Conservation (phyloP, 2,113 vertebrate genomes). For the Mustela nigripes region DNA sequence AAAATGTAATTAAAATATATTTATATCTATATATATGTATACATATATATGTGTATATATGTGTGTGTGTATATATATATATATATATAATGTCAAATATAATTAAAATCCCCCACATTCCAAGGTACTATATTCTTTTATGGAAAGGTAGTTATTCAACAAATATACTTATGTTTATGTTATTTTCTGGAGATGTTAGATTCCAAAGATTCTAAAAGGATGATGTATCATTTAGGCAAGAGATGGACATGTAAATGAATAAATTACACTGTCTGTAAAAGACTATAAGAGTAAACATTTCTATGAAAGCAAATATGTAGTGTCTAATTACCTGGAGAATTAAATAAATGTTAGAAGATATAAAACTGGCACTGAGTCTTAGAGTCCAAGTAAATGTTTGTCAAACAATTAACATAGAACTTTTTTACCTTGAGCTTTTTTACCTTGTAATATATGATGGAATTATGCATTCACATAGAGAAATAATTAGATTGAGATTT, state of each 20-base stretch:
- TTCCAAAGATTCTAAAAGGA: not conserved
- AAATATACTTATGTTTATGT: not conserved
- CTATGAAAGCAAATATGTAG: not conserved
- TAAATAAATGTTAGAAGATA: not conserved
- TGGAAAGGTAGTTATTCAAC: not conserved
- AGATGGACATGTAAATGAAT: not conserved
- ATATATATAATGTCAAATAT: not conserved
- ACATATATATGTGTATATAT: too few relatives aligned
- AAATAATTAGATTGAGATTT: not conserved
- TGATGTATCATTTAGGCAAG: not conserved
- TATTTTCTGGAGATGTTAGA: not conserved
- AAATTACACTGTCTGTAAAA: not conserved
- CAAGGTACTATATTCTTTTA: not conserved
- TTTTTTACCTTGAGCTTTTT: not conserved
- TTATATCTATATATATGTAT: not conserved
- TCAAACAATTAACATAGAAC: not conserved
- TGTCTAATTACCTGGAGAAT: not conserved
- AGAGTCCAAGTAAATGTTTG: not conserved
- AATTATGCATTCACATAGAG: not conserved
- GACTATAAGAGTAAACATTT: not conserved
- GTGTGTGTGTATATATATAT: not conserved
- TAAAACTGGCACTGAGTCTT: not conserved
- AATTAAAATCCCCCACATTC: not conserved
- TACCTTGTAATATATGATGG: not conserved
- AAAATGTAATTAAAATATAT: conserved; percentile 1